Conservation (phyloP, 2,888 invertebrate species). For the Busseola fusca region DNA sequence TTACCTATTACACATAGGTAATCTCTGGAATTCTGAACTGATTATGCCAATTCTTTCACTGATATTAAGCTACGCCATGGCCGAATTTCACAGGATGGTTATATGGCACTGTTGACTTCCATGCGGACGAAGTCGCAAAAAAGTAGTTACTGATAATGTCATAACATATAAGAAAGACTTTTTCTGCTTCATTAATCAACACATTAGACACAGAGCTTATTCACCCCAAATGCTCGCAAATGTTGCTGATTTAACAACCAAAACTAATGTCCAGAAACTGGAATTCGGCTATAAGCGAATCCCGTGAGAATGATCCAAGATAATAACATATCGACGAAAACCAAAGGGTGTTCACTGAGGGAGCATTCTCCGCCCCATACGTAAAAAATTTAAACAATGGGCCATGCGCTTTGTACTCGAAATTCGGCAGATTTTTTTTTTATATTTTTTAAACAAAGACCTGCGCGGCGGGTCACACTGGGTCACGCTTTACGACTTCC, state of each 20-base stretch:
- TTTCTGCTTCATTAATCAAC: conserved; percentile 7
- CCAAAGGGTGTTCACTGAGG: conserved; percentile 71
- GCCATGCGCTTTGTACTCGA: conserved; percentile 73
- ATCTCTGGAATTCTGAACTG: background rate
- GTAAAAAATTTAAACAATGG: conserved; percentile 74
- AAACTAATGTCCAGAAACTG: conserved; percentile 55
- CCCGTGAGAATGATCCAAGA: conserved; percentile 74
- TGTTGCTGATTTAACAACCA: conserved; percentile 54
- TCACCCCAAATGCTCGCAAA: conserved; percentile 45
- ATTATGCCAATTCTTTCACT: background rate
- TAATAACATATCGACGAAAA: conserved; percentile 66
- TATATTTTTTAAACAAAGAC: conserved; percentile 73
- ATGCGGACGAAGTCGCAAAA: background rate
- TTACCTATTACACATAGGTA: too few relatives aligned
- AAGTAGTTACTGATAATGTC: background rate
- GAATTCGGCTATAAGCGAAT: conserved; percentile 56
- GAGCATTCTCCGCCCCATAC: conserved; percentile 70
- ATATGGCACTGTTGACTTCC: background rate
- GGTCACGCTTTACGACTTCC: conserved; percentile 77
- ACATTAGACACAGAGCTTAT: conserved; percentile 34
- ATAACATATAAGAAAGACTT: background rate
- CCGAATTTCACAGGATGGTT: background rate
- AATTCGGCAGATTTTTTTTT: conserved; percentile 70
- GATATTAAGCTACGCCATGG: background rate
- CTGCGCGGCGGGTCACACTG: conserved; percentile 80